Evolutionary conservation across 2,113 vertebrate genomes (phyloP).

Genomic region (Oxyruncus cristatus): DNA sequence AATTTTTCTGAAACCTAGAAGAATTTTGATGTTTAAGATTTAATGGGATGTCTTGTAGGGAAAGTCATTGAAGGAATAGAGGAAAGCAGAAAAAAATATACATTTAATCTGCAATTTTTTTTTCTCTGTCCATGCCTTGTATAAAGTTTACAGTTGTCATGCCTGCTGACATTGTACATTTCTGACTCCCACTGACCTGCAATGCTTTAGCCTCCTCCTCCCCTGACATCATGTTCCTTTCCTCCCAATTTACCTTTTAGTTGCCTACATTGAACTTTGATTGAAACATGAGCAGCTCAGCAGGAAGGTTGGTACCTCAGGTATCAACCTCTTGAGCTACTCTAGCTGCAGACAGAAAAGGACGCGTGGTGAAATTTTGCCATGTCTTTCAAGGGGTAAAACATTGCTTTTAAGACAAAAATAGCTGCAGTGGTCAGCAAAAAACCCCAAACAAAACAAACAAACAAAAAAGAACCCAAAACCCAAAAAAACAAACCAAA

Average conservation of each 20-base stretch:
- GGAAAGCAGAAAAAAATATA: not conserved
- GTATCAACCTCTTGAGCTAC: not conserved
- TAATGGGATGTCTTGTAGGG: not conserved
- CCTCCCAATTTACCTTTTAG: not conserved
- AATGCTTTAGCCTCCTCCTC: not conserved
- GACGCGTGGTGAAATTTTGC: not conserved
- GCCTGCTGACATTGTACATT: not conserved
- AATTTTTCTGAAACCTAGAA: not conserved
- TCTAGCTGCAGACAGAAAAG: not conserved
- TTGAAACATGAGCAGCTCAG: not conserved
- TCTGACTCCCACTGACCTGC: not conserved
- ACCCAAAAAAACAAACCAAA: not conserved
- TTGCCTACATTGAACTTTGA: not conserved
- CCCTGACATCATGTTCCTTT: not conserved
- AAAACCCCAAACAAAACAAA: not conserved
- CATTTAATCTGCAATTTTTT: not conserved
- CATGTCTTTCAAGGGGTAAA: not conserved
- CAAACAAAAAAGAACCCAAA: not conserved
- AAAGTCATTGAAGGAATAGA: not conserved
- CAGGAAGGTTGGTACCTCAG: rapidly evolving
- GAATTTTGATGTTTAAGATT: not conserved
- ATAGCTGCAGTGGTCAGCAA: not conserved
- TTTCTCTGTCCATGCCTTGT: not conserved
- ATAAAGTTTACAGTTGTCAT: not conserved
- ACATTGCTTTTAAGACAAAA: not conserved